Conservation (phyloP, 1,140 invertebrate genomes). For the Cardiocondyla obscurior region DNA sequence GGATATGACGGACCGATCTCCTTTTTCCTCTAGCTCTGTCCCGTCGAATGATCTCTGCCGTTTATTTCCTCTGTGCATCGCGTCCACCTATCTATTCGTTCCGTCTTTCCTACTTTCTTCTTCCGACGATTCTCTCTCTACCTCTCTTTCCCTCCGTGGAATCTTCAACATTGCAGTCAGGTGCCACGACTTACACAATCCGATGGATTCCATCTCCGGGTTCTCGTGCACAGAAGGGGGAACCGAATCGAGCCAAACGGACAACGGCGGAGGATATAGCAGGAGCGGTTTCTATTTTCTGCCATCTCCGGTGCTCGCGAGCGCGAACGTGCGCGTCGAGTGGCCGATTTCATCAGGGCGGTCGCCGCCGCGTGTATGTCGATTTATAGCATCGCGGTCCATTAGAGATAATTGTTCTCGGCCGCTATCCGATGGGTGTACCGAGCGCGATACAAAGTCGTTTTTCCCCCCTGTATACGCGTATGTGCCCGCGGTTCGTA, state of each 20-base stretch:
- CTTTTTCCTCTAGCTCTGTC: not conserved
- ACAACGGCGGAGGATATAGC: slow-evolving; percentile 18
- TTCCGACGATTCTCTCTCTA: not conserved
- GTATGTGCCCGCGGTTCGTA: slow-evolving; percentile 13
- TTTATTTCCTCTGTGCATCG: slow-evolving; percentile 11
- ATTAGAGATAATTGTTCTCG: slow-evolving; percentile 83
- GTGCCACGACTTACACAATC: slow-evolving; percentile 80
- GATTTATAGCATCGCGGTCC: slow-evolving; percentile 82
- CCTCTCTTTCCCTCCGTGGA: slow-evolving; percentile 18
- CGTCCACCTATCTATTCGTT: slow-evolving; percentile 46
- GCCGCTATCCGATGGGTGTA: slow-evolving; percentile 60
- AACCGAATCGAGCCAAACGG: slow-evolving; percentile 24
- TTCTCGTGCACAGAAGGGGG: slow-evolving; percentile 44
- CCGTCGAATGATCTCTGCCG: not conserved
- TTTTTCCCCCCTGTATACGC: slow-evolving; percentile 74
- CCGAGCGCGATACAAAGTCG: slow-evolving; percentile 69
- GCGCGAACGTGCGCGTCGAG: slow-evolving; percentile 21
- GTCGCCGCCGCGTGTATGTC: slow-evolving; percentile 71
- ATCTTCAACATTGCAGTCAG: slow-evolving; percentile 77
- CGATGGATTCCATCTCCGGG: slow-evolving; percentile 74
- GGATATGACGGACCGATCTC: slow-evolving; percentile 43
- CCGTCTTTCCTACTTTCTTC: slow-evolving; percentile 53
- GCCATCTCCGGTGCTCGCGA: slow-evolving; percentile 71
- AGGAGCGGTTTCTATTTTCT: slow-evolving; percentile 78
- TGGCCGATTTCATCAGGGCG: slow-evolving; percentile 76